A percentile compares a stretch with the other conserved stretches of the same genome.
Conservation (phyloP, 2,797 vertebrate genomes). For the Prionace glauca region DNA sequence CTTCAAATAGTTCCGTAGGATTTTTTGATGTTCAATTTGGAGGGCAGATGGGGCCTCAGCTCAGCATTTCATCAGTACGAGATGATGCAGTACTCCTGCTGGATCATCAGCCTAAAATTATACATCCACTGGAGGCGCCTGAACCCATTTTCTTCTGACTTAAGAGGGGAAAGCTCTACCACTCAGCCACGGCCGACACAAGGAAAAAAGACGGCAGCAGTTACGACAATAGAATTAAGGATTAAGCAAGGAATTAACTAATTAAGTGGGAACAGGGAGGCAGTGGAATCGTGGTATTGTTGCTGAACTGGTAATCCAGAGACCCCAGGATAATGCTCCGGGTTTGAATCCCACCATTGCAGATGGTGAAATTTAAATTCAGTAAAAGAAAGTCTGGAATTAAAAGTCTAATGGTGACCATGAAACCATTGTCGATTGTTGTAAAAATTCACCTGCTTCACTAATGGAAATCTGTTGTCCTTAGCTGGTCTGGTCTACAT, state of each 20-base stretch:
- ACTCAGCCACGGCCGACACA: neutral
- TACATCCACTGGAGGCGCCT: neutral
- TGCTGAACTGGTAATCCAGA: too few relatives aligned
- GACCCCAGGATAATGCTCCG: too few relatives aligned
- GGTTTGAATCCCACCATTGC: too few relatives aligned
- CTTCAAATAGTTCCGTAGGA: neutral
- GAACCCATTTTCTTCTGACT: neutral
- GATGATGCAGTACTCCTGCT: neutral
- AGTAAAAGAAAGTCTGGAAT: too few relatives aligned
- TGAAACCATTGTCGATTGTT: too few relatives aligned
- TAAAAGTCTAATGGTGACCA: too few relatives aligned
- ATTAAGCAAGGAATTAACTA: neutral
- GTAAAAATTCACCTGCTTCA: too few relatives aligned
- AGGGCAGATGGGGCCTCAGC: neutral
- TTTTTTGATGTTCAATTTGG: neutral
- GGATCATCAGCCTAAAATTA: neutral
- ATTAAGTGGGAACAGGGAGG: neutral
- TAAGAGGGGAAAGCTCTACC: neutral
- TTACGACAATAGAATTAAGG: neutral
- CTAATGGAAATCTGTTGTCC: too few relatives aligned
- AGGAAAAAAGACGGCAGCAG: neutral
- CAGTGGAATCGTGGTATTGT: too few relatives aligned
- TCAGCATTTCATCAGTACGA: neutral
- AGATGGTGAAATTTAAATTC: too few relatives aligned
- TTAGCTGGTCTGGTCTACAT: too few relatives aligned